These are phyloP conservation scores for Eupristina koningsbergeri DNA, from an alignment of 1,140 invertebrate species.

Conservation along the genomic window DNA sequence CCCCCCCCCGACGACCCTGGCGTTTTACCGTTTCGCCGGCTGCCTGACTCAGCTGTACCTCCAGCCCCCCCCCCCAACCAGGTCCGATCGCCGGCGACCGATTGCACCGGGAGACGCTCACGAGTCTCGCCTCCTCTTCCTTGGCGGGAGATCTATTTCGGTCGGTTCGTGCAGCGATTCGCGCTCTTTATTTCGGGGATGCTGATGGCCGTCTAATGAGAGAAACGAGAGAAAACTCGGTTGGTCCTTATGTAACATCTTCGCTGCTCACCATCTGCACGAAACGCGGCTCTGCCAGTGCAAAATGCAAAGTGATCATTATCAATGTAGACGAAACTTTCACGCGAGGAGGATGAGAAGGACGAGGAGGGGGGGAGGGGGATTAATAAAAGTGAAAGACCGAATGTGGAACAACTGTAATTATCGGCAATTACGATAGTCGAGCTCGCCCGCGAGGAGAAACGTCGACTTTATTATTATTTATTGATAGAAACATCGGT, in stretches of 20 bases:
- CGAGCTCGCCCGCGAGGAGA: too few species aligned
- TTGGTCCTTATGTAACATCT: neutral
- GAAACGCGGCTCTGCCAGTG: neutral
- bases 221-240: too few species aligned
- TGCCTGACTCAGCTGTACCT: neutral
- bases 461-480: neutral
- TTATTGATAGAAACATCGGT: neutral
- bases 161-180: too few species aligned
- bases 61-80: neutral
- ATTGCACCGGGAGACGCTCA: too few species aligned
- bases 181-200: too few species aligned
- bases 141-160: neutral
- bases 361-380: too few species aligned
- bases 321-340: neutral
- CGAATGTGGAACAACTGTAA: neutral
- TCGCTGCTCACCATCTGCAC: neutral
- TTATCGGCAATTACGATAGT: neutral
- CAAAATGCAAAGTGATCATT: too few species aligned
- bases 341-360: too few species aligned
- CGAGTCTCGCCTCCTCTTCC: too few species aligned
- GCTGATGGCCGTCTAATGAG: too few species aligned
- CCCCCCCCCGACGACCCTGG: neutral
- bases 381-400: neutral
- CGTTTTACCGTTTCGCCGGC: conserved; percentile 27
- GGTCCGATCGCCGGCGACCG: neutral